A percentile compares a stretch with the other conserved stretches of the same genome.
phyloP scores from a whole-genome alignment of 2,113 vertebrate genomes.

The Pagrus major region DNA sequence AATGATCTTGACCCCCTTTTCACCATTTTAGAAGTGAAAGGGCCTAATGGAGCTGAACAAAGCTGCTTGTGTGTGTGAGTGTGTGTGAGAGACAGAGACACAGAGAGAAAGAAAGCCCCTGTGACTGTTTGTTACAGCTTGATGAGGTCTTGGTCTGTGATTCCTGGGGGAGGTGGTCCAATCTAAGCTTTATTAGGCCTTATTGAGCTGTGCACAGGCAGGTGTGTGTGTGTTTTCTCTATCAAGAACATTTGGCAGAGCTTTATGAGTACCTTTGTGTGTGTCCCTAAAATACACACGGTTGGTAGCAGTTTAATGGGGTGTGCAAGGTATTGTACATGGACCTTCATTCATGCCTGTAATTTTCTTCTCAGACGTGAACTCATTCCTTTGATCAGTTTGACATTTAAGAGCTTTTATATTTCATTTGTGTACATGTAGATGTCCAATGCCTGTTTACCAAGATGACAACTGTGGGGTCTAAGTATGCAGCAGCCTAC shows the following conservation, averaged over 20 bases:
- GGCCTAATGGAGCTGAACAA: conserved; percentile 78
- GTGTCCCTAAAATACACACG: conserved; percentile 51
- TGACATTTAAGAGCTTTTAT: conserved; percentile 38
- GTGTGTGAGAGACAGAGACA: conserved; percentile 42
- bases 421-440: conserved; percentile 11
- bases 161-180: conserved; percentile 82
- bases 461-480: background rate
- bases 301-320: conserved; percentile 64
- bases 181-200: conserved; percentile 80
- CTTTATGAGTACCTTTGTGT: conserved; percentile 66
- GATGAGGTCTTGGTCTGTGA: conserved; percentile 82
- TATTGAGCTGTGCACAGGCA: conserved; percentile 75
- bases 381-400: conserved; percentile 45
- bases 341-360: conserved; percentile 30
- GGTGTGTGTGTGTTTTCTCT: conserved; percentile 63
- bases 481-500: background rate
- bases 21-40: conserved; percentile 71
- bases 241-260: conserved; percentile 69
- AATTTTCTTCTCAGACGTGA: conserved; percentile 34
- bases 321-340: conserved; percentile 47
- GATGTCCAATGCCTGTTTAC: background rate
- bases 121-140: conserved; percentile 77
- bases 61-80: conserved; percentile 58
- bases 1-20: conserved; percentile 76
- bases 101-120: conserved; percentile 45